phyloP scores from a whole-genome alignment of 2,888 invertebrate genomes.

The Plemyria rubiginata region DNA sequence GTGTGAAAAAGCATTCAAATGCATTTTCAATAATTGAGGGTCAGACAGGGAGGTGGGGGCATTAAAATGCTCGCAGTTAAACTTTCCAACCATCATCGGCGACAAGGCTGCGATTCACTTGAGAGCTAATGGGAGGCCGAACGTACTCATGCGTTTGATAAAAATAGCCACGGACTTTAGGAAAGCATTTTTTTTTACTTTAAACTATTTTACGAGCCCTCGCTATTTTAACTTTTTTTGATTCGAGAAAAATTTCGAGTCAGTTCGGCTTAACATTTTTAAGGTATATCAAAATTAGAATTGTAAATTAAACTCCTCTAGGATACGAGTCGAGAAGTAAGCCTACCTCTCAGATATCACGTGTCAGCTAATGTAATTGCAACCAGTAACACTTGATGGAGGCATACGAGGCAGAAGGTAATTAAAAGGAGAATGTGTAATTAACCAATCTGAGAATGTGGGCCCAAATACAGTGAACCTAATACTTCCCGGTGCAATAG shows the following conservation, averaged over 20 bases:
- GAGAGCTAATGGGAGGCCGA: constrained; percentile 49
- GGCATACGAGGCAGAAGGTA: constrained; percentile 30
- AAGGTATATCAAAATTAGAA: no score
- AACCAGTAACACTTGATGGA: constrained; percentile 40
- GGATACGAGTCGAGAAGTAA: neutral
- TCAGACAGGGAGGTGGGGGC: constrained; percentile 80
- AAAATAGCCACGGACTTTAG: neutral
- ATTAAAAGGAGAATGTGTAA: constrained; percentile 55
- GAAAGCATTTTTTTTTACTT: neutral
- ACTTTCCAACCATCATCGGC: constrained; percentile 72
- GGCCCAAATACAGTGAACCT: neutral
- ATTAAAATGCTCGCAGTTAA: constrained; percentile 76
- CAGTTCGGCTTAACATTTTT: no score
- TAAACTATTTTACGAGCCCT: neutral
- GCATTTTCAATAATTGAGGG: constrained; percentile 85
- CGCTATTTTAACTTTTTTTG: neutral
- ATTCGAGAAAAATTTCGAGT: no score
- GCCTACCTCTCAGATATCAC: neutral
- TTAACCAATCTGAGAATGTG: constrained; percentile 36
- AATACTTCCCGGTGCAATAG: constrained; percentile 12
- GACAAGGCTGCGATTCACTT: constrained; percentile 41
- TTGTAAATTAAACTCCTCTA: no score
- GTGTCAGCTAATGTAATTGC: constrained; percentile 1
- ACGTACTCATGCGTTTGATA: neutral
- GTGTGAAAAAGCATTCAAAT: constrained; percentile 48